A percentile compares a stretch with the other conserved stretches of the same genome.
Evolutionary conservation across 2,797 vertebrate genomes (phyloP).

Genomic region (Galago senegalensis): DNA sequence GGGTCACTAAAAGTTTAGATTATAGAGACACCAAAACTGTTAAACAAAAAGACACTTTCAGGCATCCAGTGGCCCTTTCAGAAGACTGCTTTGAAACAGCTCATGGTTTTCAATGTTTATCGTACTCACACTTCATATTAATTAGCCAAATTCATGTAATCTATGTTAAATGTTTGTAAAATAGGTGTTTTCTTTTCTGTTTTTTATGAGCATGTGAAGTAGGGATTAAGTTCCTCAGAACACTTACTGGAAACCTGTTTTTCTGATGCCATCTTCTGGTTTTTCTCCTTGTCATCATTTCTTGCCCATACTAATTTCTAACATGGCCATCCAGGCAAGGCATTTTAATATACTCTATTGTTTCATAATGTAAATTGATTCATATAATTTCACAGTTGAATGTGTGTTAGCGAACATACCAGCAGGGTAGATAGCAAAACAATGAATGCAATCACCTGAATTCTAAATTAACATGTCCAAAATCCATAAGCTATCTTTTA

Average conservation of each 20-base stretch:
- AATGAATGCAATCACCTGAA: neutral
- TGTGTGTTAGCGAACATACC: neutral
- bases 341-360: neutral
- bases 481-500: neutral
- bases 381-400: conserved; percentile 3
- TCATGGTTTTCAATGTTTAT: neutral
- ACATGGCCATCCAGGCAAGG: neutral
- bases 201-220: neutral
- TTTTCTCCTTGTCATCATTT: neutral
- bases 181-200: neutral
- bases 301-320: neutral
- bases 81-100: neutral
- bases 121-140: neutral
- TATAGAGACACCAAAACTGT: neutral
- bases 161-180: conserved; percentile 10
- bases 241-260: neutral
- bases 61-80: neutral
- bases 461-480: conserved; percentile 10
- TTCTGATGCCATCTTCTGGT: neutral
- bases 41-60: neutral
- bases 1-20: neutral
- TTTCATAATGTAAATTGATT: neutral
- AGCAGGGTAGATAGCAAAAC: conserved; percentile 5
- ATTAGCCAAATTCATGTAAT: neutral
- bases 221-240: neutral